phyloP scores from a whole-genome alignment of 2,113 vertebrate species.

The Percina caprodes region DNA sequence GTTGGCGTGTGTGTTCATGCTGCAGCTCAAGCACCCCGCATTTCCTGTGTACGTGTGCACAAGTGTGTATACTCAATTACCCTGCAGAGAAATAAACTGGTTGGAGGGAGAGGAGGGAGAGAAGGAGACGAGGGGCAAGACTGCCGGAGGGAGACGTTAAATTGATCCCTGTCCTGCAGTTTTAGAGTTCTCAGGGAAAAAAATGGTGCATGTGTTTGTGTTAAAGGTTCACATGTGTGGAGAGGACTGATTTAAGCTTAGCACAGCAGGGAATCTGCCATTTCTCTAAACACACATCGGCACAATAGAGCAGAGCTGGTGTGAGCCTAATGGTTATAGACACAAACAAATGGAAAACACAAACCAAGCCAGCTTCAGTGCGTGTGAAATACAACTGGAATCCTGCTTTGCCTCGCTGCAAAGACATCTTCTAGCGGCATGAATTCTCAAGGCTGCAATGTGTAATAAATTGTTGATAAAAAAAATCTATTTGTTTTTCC shows the following conservation, averaged over 20 bases:
- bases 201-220: constrained; percentile 57
- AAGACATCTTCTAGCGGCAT: neutral
- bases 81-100: constrained; percentile 69
- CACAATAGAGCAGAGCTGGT: constrained; percentile 57
- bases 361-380: constrained; percentile 21
- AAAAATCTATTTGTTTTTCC: constrained; percentile 34
- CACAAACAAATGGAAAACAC: constrained; percentile 69
- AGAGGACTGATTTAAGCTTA: constrained; percentile 58
- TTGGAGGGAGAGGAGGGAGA: constrained; percentile 28
- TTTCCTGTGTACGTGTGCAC: constrained; percentile 67
- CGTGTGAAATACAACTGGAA: constrained; percentile 35
- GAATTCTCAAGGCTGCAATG: constrained; percentile 8
- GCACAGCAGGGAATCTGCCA: constrained; percentile 63
- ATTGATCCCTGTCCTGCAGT: constrained; percentile 79
- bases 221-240: constrained; percentile 64
- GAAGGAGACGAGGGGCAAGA: constrained; percentile 28
- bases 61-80: constrained; percentile 76
- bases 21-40: constrained; percentile 46
- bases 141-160: constrained; percentile 64
- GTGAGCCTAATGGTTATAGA: constrained; percentile 71
- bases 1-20: constrained; percentile 20
- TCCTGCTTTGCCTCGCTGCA: constrained; percentile 2
- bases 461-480: constrained; percentile 19
- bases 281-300: constrained; percentile 68
- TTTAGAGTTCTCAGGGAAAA: constrained; percentile 61